Evolutionary conservation across 2,888 invertebrate species (phyloP).

Genomic region (Gordius sp.): DNA sequence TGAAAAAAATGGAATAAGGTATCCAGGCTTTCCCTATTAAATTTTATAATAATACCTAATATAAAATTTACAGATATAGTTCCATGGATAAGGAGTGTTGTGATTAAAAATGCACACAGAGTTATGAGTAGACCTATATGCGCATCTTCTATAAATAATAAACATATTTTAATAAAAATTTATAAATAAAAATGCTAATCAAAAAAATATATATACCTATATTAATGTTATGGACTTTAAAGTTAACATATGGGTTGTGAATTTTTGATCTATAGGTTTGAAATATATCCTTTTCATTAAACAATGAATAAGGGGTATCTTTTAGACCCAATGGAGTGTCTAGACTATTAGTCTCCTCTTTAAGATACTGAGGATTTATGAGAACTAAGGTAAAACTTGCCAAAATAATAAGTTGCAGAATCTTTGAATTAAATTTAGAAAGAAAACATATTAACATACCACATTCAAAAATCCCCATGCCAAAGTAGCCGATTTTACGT

Average conservation of each 20-base stretch:
- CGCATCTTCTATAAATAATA: background rate
- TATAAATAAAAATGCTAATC: background rate
- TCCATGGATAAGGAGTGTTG: background rate
- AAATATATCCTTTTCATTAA: background rate
- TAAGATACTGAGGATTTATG: background rate
- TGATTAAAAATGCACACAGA: background rate
- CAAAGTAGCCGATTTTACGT: conserved; percentile 7
- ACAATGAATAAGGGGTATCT: background rate
- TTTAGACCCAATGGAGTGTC: background rate
- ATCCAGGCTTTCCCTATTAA: background rate
- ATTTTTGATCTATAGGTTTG: background rate
- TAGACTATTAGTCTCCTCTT: background rate
- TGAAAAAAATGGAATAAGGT: background rate
- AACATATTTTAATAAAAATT: background rate
- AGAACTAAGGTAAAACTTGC: background rate
- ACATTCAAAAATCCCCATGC: conserved; percentile 14
- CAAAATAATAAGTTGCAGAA: conserved; percentile 3
- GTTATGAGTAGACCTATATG: background rate
- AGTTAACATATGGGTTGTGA: background rate
- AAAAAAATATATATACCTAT: background rate
- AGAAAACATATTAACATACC: background rate
- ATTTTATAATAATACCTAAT: background rate
- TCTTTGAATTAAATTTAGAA: background rate
- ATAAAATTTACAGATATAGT: background rate
- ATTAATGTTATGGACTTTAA: background rate